These are phyloP conservation scores for Chunga burmeisteri DNA, from an alignment of 2,113 vertebrate genomes.

Conservation along the genomic window DNA sequence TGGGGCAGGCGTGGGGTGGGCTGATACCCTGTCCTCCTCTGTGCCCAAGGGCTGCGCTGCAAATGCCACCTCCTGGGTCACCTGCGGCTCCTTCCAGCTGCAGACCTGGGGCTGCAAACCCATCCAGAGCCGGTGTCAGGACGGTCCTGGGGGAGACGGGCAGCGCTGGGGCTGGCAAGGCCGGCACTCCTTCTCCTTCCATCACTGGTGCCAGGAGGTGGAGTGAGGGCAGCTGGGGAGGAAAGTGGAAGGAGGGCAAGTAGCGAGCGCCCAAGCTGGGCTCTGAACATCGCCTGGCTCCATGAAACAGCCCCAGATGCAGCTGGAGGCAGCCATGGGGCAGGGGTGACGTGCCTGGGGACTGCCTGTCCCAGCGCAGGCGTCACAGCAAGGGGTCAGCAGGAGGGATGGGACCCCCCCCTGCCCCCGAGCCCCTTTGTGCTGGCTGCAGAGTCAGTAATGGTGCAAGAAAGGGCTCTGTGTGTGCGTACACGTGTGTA, in stretches of 20 bases:
- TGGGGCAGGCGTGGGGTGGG: fast-evolving
- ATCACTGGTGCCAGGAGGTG: not conserved
- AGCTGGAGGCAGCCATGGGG: not conserved
- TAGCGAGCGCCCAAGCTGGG: not conserved
- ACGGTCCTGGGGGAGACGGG: fast-evolving
- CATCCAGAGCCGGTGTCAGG: fast-evolving
- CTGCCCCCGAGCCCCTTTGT: not conserved
- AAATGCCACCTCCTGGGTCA: fast-evolving
- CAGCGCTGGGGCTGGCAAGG: not conserved
- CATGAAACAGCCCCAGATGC: not conserved
- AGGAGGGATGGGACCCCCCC: fast-evolving
- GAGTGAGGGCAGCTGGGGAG: not conserved
- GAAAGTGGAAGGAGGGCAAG: not conserved
- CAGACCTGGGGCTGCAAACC: not conserved
- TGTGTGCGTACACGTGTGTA: fast-evolving
- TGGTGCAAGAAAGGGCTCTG: not conserved
- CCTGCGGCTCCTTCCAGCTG: not conserved
- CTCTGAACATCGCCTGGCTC: fast-evolving
- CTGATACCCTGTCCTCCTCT: not conserved
- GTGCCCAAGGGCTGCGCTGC: not conserved
- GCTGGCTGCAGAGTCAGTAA: not conserved
- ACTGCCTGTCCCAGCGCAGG: not conserved
- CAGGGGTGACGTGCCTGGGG: not conserved
- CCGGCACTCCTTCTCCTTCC: not conserved
- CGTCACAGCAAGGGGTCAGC: not conserved